Evolutionary conservation across 1,140 invertebrate species (phyloP).

Genomic region (Drosophila sturtevanti): DNA sequence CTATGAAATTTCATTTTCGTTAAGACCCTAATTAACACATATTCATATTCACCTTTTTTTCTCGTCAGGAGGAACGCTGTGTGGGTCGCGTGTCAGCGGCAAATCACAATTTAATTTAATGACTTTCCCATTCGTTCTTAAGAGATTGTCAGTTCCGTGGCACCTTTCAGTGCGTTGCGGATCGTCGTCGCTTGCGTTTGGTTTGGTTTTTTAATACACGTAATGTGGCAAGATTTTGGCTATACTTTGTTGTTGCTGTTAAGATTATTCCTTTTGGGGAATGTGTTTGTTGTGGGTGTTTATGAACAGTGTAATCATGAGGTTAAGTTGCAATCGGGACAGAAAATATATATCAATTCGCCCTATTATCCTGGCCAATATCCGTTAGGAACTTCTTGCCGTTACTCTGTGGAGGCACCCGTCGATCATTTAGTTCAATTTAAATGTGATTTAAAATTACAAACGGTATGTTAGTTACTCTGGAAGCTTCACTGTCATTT

Average conservation of each 20-base stretch:
- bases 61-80: constrained; percentile 44
- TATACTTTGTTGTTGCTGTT: background rate
- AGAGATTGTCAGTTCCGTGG: constrained; percentile 36
- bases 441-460: constrained; percentile 69
- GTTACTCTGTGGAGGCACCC: constrained; percentile 68
- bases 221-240: constrained; percentile 45
- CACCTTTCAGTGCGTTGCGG: constrained; percentile 40
- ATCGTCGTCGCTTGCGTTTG: constrained; percentile 36
- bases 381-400: constrained; percentile 74
- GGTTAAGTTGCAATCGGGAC: constrained; percentile 60
- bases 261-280: background rate
- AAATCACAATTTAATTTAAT: constrained; percentile 11
- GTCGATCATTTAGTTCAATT: constrained; percentile 68
- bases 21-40: constrained; percentile 65
- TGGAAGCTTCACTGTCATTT: background rate
- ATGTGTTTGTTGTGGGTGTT: constrained; percentile 15
- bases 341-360: constrained; percentile 76
- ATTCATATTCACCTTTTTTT: too few species aligned
- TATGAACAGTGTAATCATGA: constrained; percentile 76
- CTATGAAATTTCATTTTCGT: constrained; percentile 38
- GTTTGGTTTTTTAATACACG: constrained; percentile 13
- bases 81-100: constrained; percentile 61
- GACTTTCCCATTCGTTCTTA: constrained; percentile 52
- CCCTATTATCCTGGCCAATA: constrained; percentile 74
- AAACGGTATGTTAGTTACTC: constrained; percentile 54